Conservation (phyloP, 2,888 invertebrate species). For the Volucella inflata region DNA sequence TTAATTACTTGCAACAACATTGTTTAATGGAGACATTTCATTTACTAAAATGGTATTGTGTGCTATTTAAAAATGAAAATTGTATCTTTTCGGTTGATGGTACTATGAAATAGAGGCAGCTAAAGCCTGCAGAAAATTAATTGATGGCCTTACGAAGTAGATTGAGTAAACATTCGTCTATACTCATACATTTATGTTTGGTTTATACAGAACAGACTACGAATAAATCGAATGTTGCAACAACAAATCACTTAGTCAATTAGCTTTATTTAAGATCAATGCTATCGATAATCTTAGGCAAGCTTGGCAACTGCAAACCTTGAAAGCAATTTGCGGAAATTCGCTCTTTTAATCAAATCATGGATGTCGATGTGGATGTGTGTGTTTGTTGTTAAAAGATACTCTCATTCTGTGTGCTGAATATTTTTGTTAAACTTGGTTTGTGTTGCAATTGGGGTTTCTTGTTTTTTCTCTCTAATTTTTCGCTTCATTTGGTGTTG, state of each 20-base stretch:
- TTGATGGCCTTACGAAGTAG: background rate
- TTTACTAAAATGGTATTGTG: constrained; percentile 8
- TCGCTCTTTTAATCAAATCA: constrained; percentile 11
- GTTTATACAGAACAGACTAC: background rate
- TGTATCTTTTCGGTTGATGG: background rate
- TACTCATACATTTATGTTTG: background rate
- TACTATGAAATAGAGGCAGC: constrained; percentile 8
- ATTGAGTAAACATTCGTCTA: background rate
- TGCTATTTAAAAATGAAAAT: constrained; percentile 23
- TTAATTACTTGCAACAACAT: constrained; percentile 14
- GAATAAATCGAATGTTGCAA: constrained; percentile 1
- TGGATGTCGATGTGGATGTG: background rate
- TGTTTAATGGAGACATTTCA: constrained; percentile 19
- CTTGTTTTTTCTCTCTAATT: background rate
- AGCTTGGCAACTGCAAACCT: constrained; percentile 10
- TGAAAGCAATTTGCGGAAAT: constrained; percentile 28
- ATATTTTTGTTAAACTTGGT: constrained; percentile 3
- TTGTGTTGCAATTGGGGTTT: background rate
- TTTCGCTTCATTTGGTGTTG: background rate
- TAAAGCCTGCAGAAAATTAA: too few species aligned
- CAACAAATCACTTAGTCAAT: constrained; percentile 9
- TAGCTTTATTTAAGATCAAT: constrained; percentile 32
- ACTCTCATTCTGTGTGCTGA: constrained; percentile 7
- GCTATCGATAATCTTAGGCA: background rate
- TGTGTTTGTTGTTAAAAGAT: background rate